phyloP scores from a whole-genome alignment of 2,888 invertebrate genomes.

The Oscheius sp. region DNA sequence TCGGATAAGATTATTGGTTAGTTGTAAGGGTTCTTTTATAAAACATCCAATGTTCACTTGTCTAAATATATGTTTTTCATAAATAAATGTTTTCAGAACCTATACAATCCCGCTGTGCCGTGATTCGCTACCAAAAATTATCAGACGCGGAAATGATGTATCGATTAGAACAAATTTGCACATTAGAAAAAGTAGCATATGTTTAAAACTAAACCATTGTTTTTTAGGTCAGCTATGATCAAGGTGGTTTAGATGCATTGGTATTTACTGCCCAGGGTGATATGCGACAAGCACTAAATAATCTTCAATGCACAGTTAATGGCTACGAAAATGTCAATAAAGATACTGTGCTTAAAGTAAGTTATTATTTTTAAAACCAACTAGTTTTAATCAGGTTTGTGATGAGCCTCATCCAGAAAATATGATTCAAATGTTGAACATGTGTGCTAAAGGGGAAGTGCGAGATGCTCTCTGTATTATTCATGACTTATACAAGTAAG shows the following conservation, averaged over 20 bases:
- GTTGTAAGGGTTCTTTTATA: no score
- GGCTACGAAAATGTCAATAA: constrained; percentile 91
- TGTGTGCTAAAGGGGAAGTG: constrained; percentile 82
- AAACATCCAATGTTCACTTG: no score
- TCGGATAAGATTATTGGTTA: constrained; percentile 92
- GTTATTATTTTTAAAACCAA: not conserved
- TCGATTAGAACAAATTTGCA: constrained; percentile 81
- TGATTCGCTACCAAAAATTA: constrained; percentile 90
- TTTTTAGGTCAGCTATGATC: constrained; percentile 81
- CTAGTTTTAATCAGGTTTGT: constrained; percentile 80
- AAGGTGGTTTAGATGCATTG: constrained; percentile 93
- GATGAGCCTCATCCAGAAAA: constrained; percentile 97
- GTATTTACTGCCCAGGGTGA: constrained; percentile 99
- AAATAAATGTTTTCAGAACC: constrained; percentile 80
- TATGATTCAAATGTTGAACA: constrained; percentile 88
- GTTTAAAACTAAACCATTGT: not conserved
- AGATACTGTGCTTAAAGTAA: constrained; percentile 90
- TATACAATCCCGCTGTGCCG: constrained; percentile 97
- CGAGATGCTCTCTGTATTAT: constrained; percentile 75
- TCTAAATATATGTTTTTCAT: not conserved
- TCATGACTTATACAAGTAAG: constrained; percentile 85
- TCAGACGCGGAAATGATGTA: constrained; percentile 90
- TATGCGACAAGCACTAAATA: constrained; percentile 96
- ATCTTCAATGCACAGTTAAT: constrained; percentile 92
- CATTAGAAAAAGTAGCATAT: constrained; percentile 43